Base-by-base conservation (phyloP, 2,797 vertebrate species). In the Sorex maritimensis region DNA sequence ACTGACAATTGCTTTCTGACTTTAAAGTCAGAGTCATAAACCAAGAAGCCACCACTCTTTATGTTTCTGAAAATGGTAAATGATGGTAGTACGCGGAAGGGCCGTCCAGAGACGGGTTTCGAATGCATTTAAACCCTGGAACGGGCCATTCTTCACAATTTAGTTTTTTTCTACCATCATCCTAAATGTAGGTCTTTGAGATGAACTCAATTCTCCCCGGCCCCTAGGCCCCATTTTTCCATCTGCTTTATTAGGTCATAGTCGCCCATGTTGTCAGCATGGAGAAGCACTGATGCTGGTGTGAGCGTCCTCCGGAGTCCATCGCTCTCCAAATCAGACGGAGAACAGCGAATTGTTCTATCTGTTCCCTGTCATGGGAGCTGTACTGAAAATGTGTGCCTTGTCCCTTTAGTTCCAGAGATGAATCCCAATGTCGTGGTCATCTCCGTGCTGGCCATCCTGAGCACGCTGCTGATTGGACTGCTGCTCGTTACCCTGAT, bases 351-450 rank as follows among this genome's bases (percentile, higher is more conserved):
- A 81, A 67, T 49, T 44, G n/a, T 49, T 14, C 63, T 41, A 34
- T 81, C 61, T 30, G 21, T 71, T 34, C 71, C 65, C 3, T 14
- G 23, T 49, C 11, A 8, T 61, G 49, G 81, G 46, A 1, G 26
- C 46, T 77, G 28, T 96, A 94, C 96, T 71, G 11, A 61, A 91
- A 61, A 94, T 28, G n/a, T 2, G 0, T 49, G 95, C 8, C 96
- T 96, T 97, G 58, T 94, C 1, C 96, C 58, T 86, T 2, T 97
- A 99, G 99, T 98, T 82, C 98, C 98, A 5, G 99, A 99, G 97
- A 98, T 99, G 99, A 99, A 99, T 96, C 99, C 99, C 41, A 99
- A 99, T 0, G 97, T 99, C 0, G 99, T 99, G 3, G 99, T 99
- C 1, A 99, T 99, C 97, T 99, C 99, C 0, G 99, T 99, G 14